Evolutionary conservation across 2,797 vertebrate genomes (phyloP), one percentile per base, ranked within the genome.

Genomic region (Rhinogobio ventralis): DNA sequence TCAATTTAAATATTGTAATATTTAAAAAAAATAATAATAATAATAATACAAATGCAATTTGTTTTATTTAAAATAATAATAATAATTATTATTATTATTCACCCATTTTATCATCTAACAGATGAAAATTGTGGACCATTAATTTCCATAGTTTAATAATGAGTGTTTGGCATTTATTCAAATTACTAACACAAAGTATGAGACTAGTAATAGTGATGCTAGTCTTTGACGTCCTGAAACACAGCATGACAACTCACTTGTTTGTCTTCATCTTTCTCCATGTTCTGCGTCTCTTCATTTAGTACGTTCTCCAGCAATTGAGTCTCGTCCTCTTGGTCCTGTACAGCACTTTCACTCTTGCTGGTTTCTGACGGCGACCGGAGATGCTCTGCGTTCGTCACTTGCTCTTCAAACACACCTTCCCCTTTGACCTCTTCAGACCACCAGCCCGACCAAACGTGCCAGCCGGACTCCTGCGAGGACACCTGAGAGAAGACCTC

Each of bases 241-340:
- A 1, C 49, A 19, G 42, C 30, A 7, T 0, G 8, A 67, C 10
- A 36, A 57, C 55, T 69, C 75, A 79, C 83, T 6, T 78, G 82
- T 57, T 68, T 55, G 33, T 83, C 82, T 68, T 80, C 89, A 2
- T 20, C 7, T 49, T 90, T 87, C 1, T 87, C 84, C 42, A 87
- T 77, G 30, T 46, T 79, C 67, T 68, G 53, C 28, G 4, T 30
- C 28, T 76, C 67, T 42, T 90, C 90, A 51, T 33, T 73, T 39
- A 71, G 13, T 67, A 64, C 5, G n/a, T 36, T n/a, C 73, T 82
- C 53, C 53, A 49, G 53, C n/a, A 53, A 60, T 51, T 1, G 71
- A n/a, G 23, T 64, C 11, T 68, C 33, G 4, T 74, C 25, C 28
- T 36, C 11, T 1, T 42, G 30, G 1, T 75, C 7, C 51, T 33